Conservation (phyloP, 2,888 invertebrate species). For the Aricia artaxerxes region DNA sequence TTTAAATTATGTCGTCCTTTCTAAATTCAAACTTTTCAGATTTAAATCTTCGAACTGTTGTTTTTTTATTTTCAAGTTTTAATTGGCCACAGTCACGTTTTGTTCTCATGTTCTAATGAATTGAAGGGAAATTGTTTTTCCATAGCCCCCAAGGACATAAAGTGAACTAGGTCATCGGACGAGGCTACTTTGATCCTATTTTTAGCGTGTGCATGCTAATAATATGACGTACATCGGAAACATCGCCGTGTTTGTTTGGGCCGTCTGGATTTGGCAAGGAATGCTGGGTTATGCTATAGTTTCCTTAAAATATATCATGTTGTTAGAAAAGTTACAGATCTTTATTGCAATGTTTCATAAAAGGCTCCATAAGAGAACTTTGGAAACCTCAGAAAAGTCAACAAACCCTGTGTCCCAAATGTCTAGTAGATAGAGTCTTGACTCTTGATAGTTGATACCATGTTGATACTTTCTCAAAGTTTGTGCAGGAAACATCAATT, state of each 20-base stretch:
- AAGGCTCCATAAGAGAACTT: too few species aligned
- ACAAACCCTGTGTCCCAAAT: too few species aligned
- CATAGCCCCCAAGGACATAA: conserved; percentile 29
- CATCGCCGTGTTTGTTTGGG: conserved; percentile 38
- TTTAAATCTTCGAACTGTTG: background rate
- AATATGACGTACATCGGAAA: conserved; percentile 59
- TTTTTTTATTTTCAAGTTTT: background rate
- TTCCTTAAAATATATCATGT: too few species aligned
- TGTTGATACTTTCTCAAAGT: too few species aligned
- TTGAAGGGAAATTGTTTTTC: background rate
- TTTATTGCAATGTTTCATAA: too few species aligned
- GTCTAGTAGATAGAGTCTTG: too few species aligned
- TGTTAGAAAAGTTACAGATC: too few species aligned
- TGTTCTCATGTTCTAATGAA: background rate
- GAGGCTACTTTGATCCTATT: conserved; percentile 52
- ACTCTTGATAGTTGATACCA: too few species aligned
- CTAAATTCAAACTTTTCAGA: background rate
- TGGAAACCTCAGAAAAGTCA: too few species aligned
- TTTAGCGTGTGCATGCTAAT: conserved; percentile 57
- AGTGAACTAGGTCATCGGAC: conserved; percentile 56
- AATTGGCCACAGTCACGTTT: background rate
- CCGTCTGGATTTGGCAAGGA: background rate
- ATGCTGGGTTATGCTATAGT: too few species aligned
- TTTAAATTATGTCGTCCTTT: background rate
- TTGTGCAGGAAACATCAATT: too few species aligned